Evolutionary conservation across 2,797 vertebrate genomes (phyloP).

Genomic region (Menidia menidia): DNA sequence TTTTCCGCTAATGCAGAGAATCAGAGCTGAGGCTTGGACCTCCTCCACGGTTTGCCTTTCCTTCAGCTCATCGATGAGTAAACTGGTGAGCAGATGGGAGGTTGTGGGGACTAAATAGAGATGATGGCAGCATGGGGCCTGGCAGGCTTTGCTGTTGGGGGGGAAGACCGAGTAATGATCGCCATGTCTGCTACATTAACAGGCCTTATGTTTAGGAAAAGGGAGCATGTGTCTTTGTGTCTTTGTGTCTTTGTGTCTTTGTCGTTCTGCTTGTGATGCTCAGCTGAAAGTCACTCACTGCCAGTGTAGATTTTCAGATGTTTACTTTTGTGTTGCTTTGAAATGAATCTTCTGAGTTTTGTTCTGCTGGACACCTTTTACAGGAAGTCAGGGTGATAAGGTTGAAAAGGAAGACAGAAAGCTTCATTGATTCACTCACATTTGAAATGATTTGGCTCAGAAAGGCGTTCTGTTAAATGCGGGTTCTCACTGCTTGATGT

Average conservation of each 20-base stretch:
- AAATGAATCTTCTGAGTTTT: neutral
- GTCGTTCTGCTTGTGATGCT: slow-evolving; percentile 48
- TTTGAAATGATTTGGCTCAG: neutral
- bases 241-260: too few species aligned
- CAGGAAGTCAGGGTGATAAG: neutral
- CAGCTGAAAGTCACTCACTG: slow-evolving; percentile 34
- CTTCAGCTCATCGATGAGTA: slow-evolving; percentile 37
- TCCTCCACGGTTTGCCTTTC: slow-evolving; percentile 26
- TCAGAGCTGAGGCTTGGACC: slow-evolving; percentile 34
- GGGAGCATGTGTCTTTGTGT: too few species aligned
- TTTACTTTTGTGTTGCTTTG: neutral
- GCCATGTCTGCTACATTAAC: slow-evolving; percentile 57
- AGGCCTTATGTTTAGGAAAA: slow-evolving; percentile 54
- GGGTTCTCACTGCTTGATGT: too few species aligned
- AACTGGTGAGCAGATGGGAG: slow-evolving; percentile 71
- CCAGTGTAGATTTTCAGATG: slow-evolving; percentile 6
- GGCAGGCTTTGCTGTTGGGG: slow-evolving; percentile 27
- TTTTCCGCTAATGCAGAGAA: slow-evolving; percentile 7
- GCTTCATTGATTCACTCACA: neutral
- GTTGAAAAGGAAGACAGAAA: neutral
- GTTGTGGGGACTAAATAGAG: slow-evolving; percentile 45
- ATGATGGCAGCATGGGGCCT: slow-evolving; percentile 37
- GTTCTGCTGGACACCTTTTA: neutral
- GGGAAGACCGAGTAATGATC: slow-evolving; percentile 46
- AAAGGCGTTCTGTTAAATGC: too few species aligned